A percentile compares a stretch with the other conserved stretches of the same genome.
phyloP scores from a whole-genome alignment of 2,797 vertebrate species.

The Xiphorhynchus erythropygius region DNA sequence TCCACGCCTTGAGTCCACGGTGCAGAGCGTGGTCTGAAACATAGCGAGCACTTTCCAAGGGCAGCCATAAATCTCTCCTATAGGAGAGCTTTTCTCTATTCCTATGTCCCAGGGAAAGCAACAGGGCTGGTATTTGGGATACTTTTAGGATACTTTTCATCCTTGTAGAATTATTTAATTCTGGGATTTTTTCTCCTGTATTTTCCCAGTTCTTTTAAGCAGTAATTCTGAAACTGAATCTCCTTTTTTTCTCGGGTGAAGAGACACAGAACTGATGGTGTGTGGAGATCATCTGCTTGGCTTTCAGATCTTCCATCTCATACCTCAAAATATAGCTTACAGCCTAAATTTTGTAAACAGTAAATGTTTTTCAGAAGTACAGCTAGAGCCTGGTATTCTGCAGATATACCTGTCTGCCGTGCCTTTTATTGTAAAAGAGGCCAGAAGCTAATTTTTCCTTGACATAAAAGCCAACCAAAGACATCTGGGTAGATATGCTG shows the following conservation, averaged over 20 bases:
- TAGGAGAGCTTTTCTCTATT: background rate
- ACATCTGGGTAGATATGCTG: background rate
- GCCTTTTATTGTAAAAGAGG: background rate
- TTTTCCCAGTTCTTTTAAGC: background rate
- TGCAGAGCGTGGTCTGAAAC: constrained; percentile 18
- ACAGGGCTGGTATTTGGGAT: background rate
- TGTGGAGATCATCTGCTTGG: background rate
- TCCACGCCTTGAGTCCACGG: background rate
- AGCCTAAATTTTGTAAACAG: background rate
- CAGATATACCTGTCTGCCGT: background rate
- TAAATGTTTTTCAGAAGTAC: background rate
- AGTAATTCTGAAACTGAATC: background rate
- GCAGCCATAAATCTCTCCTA: background rate
- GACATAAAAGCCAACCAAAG: constrained; percentile 31
- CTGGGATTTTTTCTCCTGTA: background rate
- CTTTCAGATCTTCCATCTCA: background rate
- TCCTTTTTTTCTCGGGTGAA: background rate
- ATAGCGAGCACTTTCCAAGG: constrained; percentile 50
- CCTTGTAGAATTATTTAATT: background rate
- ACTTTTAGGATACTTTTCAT: background rate
- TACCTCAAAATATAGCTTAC: background rate
- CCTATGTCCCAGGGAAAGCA: background rate
- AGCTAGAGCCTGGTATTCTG: background rate
- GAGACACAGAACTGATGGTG: background rate
- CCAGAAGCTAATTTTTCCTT: background rate